phyloP scores from a whole-genome alignment of 2,113 vertebrate species.

The Phrynosoma blainvillii region DNA sequence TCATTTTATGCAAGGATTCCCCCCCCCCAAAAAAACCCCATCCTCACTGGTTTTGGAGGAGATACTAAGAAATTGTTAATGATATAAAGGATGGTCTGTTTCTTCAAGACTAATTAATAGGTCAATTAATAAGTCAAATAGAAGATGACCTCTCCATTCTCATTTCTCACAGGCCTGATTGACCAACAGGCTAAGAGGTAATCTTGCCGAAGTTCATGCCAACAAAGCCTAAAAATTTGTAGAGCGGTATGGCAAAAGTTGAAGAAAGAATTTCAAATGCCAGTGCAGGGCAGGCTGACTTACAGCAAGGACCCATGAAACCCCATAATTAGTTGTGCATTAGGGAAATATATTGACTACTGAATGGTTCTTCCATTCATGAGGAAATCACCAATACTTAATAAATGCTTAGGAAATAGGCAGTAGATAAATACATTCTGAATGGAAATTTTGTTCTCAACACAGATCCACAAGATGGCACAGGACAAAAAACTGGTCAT shows the following conservation, averaged over 20 bases:
- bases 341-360: background rate
- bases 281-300: background rate
- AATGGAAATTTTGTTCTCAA: constrained; percentile 41
- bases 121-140: too few species aligned
- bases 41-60: background rate
- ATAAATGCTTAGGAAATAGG: background rate
- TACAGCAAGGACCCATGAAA: background rate
- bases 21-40: background rate
- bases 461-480: constrained; percentile 39
- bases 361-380: background rate
- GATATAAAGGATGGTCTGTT: background rate
- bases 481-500: constrained; percentile 37
- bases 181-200: background rate
- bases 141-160: background rate
- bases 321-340: background rate
- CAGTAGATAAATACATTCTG: background rate
- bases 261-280: background rate
- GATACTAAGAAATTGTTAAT: background rate
- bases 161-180: background rate
- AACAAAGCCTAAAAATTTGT: background rate
- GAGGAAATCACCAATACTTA: background rate
- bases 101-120: background rate
- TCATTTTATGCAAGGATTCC: background rate
- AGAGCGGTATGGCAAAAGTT: background rate
- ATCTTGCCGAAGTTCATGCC: background rate